Evolutionary conservation across 2,113 vertebrate genomes (phyloP), one percentile per base, ranked within the genome.

Genomic region (Drymodes brunneopygia): DNA sequence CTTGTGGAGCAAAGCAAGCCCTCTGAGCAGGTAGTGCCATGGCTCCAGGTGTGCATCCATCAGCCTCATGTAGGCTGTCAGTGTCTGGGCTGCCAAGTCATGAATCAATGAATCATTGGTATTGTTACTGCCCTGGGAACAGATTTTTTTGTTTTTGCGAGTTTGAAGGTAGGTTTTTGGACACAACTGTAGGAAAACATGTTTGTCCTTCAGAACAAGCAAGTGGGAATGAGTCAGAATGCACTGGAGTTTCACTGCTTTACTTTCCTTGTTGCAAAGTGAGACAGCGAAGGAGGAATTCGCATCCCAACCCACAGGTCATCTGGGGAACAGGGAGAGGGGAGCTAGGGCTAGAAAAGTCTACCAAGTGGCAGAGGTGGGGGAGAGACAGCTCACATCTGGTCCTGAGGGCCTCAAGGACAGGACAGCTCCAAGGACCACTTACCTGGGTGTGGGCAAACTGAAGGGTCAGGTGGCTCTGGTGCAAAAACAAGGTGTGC

Each of bases 1-100:
- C 11, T 33, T 1, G 5, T 18, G 27, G 54, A 78, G 33, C 7
- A 1, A 56, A 45, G 36, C 0, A 0, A 65, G 7, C 8, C 4
- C 12, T 17, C 35, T 38, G 40, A 44, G n/a, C 51, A 48, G 33
- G 42, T 18, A n/a, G 18, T 61, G 44, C 66, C 23, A 33, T 12
- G 27, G 38, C 31, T 44, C n/a, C 62, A 38, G 25, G 71, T 18
- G 16, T 14, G 5, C 14, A 21, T 6, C 23, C 7, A 17, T 4
- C 33, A 36, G 12, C 7, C 15, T 7, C 2, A 15, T 24, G 16
- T 11, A 11, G 66, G 51, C 20, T 31, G 15, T 11, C 7, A 6
- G 36, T 3, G 24, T 15, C 28, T 33, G 27, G 36, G 67, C 27
- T 57, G 78, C 36, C 60, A 62, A 38, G 62, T 9, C 15, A 24